These are phyloP conservation scores for Ahaetulla prasina DNA, from an alignment of 2,113 vertebrate species.

Conservation along the genomic window DNA sequence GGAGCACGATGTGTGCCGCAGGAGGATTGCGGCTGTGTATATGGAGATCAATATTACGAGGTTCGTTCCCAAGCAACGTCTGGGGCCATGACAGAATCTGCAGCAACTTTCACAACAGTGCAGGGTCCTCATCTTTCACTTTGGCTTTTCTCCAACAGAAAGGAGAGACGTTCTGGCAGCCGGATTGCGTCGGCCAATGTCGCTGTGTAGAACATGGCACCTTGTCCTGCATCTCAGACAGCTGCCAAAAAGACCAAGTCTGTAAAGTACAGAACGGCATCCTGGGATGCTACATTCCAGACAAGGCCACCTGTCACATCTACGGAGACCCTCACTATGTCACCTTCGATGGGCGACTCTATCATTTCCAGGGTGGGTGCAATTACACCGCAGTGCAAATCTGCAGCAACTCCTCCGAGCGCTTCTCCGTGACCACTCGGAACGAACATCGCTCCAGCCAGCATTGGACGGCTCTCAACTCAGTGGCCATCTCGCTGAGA, in stretches of 20 bases:
- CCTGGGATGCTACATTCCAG: slow-evolving; percentile 70
- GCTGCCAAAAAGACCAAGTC: slow-evolving; percentile 66
- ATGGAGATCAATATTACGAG: slow-evolving; percentile 56
- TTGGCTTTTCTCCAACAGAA: slow-evolving; percentile 57
- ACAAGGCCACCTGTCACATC: slow-evolving; percentile 70
- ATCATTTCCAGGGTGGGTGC: slow-evolving; percentile 81
- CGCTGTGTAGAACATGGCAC: slow-evolving; percentile 63
- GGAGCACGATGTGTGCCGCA: slow-evolving; percentile 55
- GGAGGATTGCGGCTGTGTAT: slow-evolving; percentile 64
- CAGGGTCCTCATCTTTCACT: slow-evolving; percentile 44
- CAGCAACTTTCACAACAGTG: background rate
- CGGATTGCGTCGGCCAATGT: slow-evolving; percentile 70
- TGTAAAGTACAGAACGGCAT: slow-evolving; percentile 71
- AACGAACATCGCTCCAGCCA: slow-evolving; percentile 66
- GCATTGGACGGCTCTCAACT: slow-evolving; percentile 73
- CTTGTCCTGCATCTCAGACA: slow-evolving; percentile 57
- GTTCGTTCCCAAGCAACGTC: slow-evolving; percentile 32
- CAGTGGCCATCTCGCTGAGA: slow-evolving; percentile 66
- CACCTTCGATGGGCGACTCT: slow-evolving; percentile 80
- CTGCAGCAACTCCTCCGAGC: slow-evolving; percentile 63
- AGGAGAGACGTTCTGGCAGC: slow-evolving; percentile 59
- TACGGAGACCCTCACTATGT: slow-evolving; percentile 86
- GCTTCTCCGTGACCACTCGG: slow-evolving; percentile 73
- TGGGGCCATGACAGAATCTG: background rate
- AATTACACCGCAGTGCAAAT: slow-evolving; percentile 75